These are phyloP conservation scores for Netelia virgata DNA, from an alignment of 2,888 invertebrate species.

Conservation along the genomic window DNA sequence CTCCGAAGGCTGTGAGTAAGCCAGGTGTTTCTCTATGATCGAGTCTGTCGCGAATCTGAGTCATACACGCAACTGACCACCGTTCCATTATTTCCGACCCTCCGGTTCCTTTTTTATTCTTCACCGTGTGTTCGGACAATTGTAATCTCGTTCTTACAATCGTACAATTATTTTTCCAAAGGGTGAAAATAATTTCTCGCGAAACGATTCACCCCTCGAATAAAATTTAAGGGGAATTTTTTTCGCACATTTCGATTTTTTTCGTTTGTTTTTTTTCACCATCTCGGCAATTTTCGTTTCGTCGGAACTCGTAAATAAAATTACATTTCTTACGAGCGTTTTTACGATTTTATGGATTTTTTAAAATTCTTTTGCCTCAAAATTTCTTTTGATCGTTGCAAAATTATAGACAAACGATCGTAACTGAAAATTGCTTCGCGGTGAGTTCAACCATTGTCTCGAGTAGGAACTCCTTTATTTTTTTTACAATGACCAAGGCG, in stretches of 20 bases:
- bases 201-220: too few species aligned
- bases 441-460: background rate
- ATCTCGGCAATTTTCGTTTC: too few species aligned
- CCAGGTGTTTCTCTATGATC: constrained; percentile 55
- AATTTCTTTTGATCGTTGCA: background rate
- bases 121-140: constrained; percentile 26
- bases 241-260: too few species aligned
- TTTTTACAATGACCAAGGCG: constrained; percentile 6
- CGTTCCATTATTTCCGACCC: constrained; percentile 6
- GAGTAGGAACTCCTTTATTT: background rate
- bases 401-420: constrained; percentile 18
- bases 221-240: too few species aligned
- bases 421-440: constrained; percentile 29
- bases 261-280: too few species aligned
- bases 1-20: constrained; percentile 44
- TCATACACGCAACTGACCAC: constrained; percentile 54
- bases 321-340: too few species aligned
- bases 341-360: background rate
- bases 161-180: constrained; percentile 3
- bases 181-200: too few species aligned
- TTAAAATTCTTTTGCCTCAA: background rate
- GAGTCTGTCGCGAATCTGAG: constrained; percentile 55
- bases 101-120: background rate
- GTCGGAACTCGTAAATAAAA: too few species aligned
- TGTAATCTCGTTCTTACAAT: constrained; percentile 14